Conservation (phyloP, 2,888 invertebrate genomes). For the Mimas tiliae region DNA sequence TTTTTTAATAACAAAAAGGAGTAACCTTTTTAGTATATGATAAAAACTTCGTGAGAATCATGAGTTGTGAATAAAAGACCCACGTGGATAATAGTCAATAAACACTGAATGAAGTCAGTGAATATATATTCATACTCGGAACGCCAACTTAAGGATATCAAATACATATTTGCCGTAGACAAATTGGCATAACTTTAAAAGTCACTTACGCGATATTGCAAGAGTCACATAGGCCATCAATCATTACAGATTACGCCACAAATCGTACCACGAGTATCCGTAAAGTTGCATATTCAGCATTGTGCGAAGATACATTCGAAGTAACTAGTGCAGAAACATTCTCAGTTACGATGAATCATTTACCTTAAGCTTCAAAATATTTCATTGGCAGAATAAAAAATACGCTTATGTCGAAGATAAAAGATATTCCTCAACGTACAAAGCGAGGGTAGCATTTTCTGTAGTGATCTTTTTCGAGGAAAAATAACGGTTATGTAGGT, state of each 20-base stretch:
- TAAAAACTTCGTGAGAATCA: conserved; percentile 65
- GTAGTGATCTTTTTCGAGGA: conserved; percentile 43
- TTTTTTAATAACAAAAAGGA: conserved; percentile 71
- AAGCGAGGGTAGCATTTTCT: conserved; percentile 45
- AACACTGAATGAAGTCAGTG: conserved; percentile 32
- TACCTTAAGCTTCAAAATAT: conserved; percentile 50
- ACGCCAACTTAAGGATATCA: conserved; percentile 16
- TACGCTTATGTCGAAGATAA: conserved; percentile 55
- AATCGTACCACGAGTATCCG: conserved; percentile 62
- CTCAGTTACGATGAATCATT: conserved; percentile 61
- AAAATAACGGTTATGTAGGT: conserved; percentile 54
- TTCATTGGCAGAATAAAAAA: conserved; percentile 55
- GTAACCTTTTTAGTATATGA: conserved; percentile 70
- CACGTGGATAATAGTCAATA: conserved; percentile 41
- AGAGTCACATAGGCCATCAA: conserved; percentile 63
- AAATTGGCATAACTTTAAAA: conserved; percentile 59
- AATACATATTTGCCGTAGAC: conserved; percentile 40
- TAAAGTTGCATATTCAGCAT: conserved; percentile 72
- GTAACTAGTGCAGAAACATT: conserved; percentile 65
- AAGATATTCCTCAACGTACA: conserved; percentile 54
- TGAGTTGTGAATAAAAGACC: conserved; percentile 29
- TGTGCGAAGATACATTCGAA: conserved; percentile 59
- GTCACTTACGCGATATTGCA: conserved; percentile 61
- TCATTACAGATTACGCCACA: conserved; percentile 68
- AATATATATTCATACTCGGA: conserved; percentile 20